Conservation (phyloP, 2,113 vertebrate genomes). For the Potamarius usumacintae region DNA sequence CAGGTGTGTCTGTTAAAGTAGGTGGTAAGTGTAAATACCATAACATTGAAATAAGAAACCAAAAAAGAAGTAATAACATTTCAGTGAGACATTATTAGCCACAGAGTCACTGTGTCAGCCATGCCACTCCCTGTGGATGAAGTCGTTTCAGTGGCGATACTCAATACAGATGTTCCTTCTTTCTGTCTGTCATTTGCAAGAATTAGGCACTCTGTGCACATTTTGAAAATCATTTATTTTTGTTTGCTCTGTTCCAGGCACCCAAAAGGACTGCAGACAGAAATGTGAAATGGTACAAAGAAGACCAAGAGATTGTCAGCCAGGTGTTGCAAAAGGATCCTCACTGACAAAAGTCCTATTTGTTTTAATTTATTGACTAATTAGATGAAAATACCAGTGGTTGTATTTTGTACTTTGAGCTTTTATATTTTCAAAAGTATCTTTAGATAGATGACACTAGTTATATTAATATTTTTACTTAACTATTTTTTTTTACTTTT, state of each 20-base stretch:
- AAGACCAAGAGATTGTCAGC: constrained; percentile 78
- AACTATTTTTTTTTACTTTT: constrained; percentile 4
- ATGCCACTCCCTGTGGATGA: neutral
- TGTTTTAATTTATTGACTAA: constrained; percentile 65
- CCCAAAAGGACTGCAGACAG: constrained; percentile 71
- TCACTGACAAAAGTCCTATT: constrained; percentile 54
- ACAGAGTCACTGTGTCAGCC: neutral
- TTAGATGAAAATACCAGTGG: constrained; percentile 35
- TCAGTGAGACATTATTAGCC: neutral
- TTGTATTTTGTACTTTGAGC: constrained; percentile 11
- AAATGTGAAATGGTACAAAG: constrained; percentile 72
- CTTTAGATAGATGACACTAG: neutral
- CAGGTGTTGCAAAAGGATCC: constrained; percentile 70
- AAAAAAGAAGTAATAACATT: neutral
- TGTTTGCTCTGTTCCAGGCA: constrained; percentile 61
- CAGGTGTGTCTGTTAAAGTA: neutral
- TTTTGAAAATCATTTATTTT: neutral
- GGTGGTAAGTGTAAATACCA: neutral
- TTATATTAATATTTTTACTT: neutral
- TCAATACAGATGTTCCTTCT: neutral
- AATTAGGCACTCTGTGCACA: neutral
- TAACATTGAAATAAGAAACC: neutral
- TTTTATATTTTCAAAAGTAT: constrained; percentile 15
- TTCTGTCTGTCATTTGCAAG: neutral
- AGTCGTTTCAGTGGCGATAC: neutral